Percentiles rank a stretch among this genome's conserved stretches.
Conservation (phyloP, 2,888 invertebrate species). For the Drosophila ezoana region DNA sequence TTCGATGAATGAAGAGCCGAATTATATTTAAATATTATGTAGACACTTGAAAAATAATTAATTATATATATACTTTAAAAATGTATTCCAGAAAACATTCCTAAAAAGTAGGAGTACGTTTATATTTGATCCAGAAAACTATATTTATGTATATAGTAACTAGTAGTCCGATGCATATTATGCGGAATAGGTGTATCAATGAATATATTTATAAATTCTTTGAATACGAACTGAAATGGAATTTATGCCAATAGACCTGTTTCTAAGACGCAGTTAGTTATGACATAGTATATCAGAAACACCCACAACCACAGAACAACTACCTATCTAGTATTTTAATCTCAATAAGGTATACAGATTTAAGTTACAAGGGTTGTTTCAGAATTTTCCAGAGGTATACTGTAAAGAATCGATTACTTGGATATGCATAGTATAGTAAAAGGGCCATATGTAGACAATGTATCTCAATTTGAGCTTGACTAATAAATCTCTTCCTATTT, state of each 20-base stretch:
- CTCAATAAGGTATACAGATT: not conserved
- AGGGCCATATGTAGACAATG: too few relatives aligned
- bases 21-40: too few relatives aligned
- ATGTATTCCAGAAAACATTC: too few relatives aligned
- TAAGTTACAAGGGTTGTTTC: not conserved
- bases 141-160: too few relatives aligned
- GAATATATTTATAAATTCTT: slow-evolving; percentile 3
- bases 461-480: not conserved
- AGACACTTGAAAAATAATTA: too few relatives aligned
- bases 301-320: not conserved
- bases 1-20: too few relatives aligned
- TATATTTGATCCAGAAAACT: too few relatives aligned
- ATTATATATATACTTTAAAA: too few relatives aligned
- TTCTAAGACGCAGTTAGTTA: slow-evolving; percentile 12
- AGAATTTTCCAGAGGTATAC: too few relatives aligned
- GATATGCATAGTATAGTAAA: too few relatives aligned
- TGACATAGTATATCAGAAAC: not conserved
- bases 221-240: not conserved
- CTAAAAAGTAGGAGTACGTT: too few relatives aligned
- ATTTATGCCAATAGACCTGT: slow-evolving; percentile 12
- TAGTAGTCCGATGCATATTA: not conserved
- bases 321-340: not conserved
- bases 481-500: slow-evolving; percentile 7
- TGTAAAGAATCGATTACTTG: too few relatives aligned
- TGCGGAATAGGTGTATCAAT: not conserved